A percentile compares a stretch with the other conserved stretches of the same genome.
These are phyloP conservation scores for Procapra przewalskii DNA, from an alignment of 2,113 vertebrate genomes.

Conservation along the genomic window DNA sequence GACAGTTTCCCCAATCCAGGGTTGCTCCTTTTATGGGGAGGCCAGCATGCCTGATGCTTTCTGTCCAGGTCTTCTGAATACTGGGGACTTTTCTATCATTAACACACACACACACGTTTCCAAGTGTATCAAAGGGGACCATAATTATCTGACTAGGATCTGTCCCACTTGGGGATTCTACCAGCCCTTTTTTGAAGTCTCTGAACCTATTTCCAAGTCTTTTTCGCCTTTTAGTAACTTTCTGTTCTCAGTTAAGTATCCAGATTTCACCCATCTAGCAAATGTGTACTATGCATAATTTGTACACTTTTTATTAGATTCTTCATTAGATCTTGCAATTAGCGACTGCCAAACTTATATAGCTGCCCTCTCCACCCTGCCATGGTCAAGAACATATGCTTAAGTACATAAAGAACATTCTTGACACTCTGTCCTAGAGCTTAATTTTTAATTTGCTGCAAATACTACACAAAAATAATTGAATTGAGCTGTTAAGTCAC, in stretches of 20 bases:
- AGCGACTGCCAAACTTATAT: neutral
- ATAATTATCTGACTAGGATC: neutral
- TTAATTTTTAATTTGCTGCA: neutral
- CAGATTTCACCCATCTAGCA: neutral
- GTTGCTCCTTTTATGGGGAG: neutral
- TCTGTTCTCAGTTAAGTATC: neutral
- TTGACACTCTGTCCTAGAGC: neutral
- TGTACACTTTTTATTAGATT: neutral
- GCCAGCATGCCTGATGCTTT: neutral
- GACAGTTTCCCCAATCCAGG: neutral
- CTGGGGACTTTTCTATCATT: neutral
- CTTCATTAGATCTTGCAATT: neutral
- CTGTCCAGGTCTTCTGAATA: neutral
- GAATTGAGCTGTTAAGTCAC: neutral
- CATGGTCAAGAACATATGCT: neutral
- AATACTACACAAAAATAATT: constrained; percentile 6
- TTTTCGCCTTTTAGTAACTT: neutral
- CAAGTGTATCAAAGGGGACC: neutral
- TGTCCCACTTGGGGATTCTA: neutral
- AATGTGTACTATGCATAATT: neutral
- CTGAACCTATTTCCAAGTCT: neutral
- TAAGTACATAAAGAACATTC: neutral
- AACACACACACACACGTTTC: neutral
- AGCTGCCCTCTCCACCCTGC: neutral
- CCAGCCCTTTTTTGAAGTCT: neutral